Conservation (phyloP, 1,140 invertebrate genomes). For the Leptopilina clavipes region DNA sequence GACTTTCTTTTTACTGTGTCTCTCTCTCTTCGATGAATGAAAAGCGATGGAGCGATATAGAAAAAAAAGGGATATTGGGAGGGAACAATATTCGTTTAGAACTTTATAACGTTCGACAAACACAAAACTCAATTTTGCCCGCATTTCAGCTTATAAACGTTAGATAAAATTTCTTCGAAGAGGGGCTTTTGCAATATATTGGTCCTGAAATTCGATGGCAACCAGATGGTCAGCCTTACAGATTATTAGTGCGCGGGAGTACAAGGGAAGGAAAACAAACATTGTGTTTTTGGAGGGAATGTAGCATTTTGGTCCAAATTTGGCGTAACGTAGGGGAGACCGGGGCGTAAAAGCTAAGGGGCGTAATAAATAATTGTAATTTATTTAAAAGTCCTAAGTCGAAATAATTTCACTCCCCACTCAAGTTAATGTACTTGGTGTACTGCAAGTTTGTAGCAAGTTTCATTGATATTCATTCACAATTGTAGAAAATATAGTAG, state of each 20-base stretch:
- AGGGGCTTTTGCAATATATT: conserved; percentile 20
- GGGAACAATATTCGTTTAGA: conserved; percentile 38
- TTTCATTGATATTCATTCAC: no score
- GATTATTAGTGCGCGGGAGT: conserved; percentile 8
- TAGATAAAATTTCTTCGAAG: conserved; percentile 4
- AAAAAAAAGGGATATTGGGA: conserved; percentile 39
- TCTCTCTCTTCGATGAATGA: no score
- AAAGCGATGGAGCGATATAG: conserved; percentile 24
- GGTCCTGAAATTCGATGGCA: conserved; percentile 21
- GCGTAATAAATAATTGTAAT: no score
- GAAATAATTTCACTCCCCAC: no score
- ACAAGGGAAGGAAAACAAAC: conserved; percentile 1
- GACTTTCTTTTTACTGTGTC: no score
- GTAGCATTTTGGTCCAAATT: no score
- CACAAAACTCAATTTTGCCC: conserved; percentile 35
- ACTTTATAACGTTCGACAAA: conserved; percentile 36
- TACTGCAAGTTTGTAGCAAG: no score
- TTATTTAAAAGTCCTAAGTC: no score
- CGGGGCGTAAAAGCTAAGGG: no score
- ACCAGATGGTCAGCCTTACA: conserved; percentile 5
- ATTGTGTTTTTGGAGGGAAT: background rate
- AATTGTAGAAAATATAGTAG: no score
- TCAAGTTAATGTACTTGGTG: no score
- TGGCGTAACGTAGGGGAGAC: no score
- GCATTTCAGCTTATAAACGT: conserved; percentile 10